A percentile compares a stretch with the other conserved stretches of the same genome.
Evolutionary conservation across 2,888 invertebrate species (phyloP).

Genomic region (Sinodicranocentrus sp.): DNA sequence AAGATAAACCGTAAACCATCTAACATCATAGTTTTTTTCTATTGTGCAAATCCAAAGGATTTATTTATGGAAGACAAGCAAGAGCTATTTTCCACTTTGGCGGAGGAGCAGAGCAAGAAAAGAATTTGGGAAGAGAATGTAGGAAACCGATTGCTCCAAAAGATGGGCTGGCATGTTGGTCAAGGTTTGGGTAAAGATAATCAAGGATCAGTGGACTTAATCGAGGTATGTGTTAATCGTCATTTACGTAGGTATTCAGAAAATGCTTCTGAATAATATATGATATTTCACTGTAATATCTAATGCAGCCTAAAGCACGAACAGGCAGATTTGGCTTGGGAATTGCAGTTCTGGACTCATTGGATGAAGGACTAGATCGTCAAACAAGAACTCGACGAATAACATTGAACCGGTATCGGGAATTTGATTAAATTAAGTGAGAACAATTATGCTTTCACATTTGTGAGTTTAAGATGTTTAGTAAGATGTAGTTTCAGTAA

Average conservation of each 20-base stretch:
- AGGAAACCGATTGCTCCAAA: constrained; percentile 95
- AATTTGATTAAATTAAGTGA: constrained; percentile 82
- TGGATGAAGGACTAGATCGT: constrained; percentile 90
- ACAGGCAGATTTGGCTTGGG: constrained; percentile 91
- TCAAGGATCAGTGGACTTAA: constrained; percentile 95
- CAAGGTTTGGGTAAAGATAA: constrained; percentile 95
- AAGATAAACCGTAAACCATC: neutral
- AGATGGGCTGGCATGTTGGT: constrained; percentile 99
- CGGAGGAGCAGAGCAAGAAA: constrained; percentile 82
- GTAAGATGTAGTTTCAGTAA: too few relatives aligned
- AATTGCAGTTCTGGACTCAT: constrained; percentile 88
- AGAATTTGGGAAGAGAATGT: constrained; percentile 92
- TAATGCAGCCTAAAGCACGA: constrained; percentile 82
- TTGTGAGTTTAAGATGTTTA: too few relatives aligned
- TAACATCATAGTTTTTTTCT: constrained; percentile 7
- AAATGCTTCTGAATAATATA: neutral
- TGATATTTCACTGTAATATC: constrained; percentile 72
- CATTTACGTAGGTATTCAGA: too few relatives aligned
- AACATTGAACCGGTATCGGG: constrained; percentile 92
- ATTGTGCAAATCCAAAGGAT: constrained; percentile 80
- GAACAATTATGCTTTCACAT: too few relatives aligned
- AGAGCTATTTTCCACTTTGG: constrained; percentile 78
- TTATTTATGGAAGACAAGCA: constrained; percentile 83
- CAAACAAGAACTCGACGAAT: constrained; percentile 94
- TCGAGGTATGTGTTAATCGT: too few relatives aligned